These are phyloP conservation scores for Amblyopsis rosae DNA, from an alignment of 2,113 vertebrate genomes.

Conservation along the genomic window DNA sequence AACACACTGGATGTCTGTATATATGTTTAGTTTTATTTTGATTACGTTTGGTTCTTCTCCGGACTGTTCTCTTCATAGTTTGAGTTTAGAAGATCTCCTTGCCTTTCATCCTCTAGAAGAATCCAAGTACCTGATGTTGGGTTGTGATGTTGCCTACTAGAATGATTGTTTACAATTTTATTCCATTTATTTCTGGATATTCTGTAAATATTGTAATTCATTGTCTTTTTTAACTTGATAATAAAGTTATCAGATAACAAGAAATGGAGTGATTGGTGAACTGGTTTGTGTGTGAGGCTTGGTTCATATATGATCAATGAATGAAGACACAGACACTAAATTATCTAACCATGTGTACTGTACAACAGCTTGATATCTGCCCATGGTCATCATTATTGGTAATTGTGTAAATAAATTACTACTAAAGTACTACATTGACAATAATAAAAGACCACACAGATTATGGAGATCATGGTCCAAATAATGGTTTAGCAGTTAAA, in stretches of 20 bases:
- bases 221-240: conserved; percentile 99
- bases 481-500: no score
- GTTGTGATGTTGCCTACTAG: conserved; percentile 85
- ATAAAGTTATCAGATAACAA: conserved; percentile 98
- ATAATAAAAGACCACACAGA: no score
- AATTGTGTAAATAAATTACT: no score
- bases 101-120: conserved; percentile 79
- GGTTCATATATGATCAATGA: not conserved
- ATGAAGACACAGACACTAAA: no score
- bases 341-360: no score
- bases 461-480: no score
- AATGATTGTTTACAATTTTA: conserved; percentile 98
- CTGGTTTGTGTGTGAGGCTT: not conserved
- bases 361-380: no score
- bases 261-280: conserved; percentile 44
- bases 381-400: no score
- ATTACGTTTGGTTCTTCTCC: conserved; percentile 64
- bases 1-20: conserved; percentile 84
- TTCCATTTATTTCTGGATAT: conserved; percentile 97
- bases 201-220: conserved; percentile 99
- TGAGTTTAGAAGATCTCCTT: conserved; percentile 75
- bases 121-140: conserved; percentile 79
- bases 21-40: conserved; percentile 74
- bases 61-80: conserved; percentile 76
- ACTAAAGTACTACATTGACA: no score